These are phyloP conservation scores for Propithecus coquereli DNA, from an alignment of 2,113 vertebrate species.

Conservation along the genomic window DNA sequence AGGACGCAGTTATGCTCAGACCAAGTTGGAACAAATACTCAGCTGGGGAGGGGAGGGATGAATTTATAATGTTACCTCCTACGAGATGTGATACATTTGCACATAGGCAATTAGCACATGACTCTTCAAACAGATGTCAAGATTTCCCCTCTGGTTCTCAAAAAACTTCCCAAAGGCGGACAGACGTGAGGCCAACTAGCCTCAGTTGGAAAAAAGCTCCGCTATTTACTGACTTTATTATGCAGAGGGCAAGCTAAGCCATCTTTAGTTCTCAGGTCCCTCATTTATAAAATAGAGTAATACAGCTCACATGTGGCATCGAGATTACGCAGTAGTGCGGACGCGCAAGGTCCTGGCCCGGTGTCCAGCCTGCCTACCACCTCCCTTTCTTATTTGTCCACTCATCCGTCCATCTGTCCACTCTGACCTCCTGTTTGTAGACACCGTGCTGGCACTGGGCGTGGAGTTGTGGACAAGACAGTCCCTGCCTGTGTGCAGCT, in stretches of 20 bases:
- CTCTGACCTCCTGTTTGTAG: neutral
- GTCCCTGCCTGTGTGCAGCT: fast-evolving
- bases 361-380: neutral
- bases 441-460: neutral
- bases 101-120: neutral
- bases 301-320: neutral
- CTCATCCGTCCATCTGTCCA: neutral
- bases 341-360: fast-evolving
- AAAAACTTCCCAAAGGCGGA: neutral
- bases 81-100: fast-evolving
- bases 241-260: neutral
- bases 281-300: neutral
- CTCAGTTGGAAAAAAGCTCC: too few species aligned
- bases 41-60: neutral
- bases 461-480: neutral
- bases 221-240: neutral
- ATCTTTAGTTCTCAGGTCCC: neutral
- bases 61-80: neutral
- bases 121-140: neutral
- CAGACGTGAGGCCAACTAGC: too few species aligned
- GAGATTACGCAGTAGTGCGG: fast-evolving
- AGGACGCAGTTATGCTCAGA: neutral
- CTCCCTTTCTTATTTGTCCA: neutral
- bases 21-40: neutral
- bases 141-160: neutral